Evolutionary conservation across 2,113 vertebrate genomes (phyloP).

Genomic region (Corythoichthys haematopterus): DNA sequence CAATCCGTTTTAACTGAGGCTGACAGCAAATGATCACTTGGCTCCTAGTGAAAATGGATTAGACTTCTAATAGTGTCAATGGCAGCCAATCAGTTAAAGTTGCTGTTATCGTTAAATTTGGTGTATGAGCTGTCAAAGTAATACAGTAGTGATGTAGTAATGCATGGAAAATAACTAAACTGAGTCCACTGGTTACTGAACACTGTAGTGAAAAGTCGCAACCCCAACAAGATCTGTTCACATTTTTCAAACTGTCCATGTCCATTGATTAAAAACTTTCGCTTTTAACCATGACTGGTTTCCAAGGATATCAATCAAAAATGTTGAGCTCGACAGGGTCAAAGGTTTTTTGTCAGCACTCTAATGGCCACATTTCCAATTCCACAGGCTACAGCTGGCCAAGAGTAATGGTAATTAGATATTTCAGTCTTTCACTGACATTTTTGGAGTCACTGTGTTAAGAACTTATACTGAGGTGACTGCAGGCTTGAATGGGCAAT

Average conservation of each 20-base stretch:
- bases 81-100: too few species aligned
- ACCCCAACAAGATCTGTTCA: neutral
- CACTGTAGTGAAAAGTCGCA: too few species aligned
- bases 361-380: constrained; percentile 1
- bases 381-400: constrained; percentile 8
- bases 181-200: too few species aligned
- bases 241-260: neutral
- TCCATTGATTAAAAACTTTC: neutral
- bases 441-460: constrained; percentile 9
- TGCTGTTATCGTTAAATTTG: too few species aligned
- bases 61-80: too few species aligned
- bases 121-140: too few species aligned
- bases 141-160: too few species aligned
- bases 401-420: constrained; percentile 23
- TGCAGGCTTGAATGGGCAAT: constrained; percentile 10
- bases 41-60: too few species aligned
- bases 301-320: constrained; percentile 1
- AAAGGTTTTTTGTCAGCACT: neutral
- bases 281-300: neutral
- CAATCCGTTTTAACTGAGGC: too few species aligned
- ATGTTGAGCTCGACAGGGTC: neutral
- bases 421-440: constrained; percentile 11
- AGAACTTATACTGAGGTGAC: constrained; percentile 13
- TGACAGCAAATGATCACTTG: too few species aligned
- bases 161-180: too few species aligned